These are phyloP conservation scores for Halocynthia aurantium DNA, from an alignment of 23 tunicate species.

Conservation along the genomic window DNA sequence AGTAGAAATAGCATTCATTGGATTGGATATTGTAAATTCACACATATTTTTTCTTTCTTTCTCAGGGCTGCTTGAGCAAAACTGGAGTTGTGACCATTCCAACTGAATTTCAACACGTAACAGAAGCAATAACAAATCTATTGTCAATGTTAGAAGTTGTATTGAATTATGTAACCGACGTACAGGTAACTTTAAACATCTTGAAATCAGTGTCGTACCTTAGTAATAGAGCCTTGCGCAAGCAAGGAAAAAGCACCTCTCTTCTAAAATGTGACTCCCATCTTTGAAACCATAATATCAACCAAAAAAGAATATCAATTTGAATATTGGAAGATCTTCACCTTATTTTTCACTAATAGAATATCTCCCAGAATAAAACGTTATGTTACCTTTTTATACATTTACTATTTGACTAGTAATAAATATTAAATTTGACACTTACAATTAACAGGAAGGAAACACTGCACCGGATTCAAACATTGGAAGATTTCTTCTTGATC, in stretches of 20 bases:
- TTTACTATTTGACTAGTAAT: background rate
- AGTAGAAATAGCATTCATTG: background rate
- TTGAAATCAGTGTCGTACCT: too few species aligned
- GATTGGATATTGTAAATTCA: background rate
- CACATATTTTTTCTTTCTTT: background rate
- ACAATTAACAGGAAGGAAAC: constrained; percentile 34
- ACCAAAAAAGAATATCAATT: too few species aligned
- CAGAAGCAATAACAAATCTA: constrained; percentile 46
- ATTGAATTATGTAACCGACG: constrained; percentile 48
- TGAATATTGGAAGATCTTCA: background rate
- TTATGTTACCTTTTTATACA: background rate
- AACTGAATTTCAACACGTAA: constrained; percentile 69
- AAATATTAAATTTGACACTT: background rate
- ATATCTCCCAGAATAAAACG: too few species aligned
- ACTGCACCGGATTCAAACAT: constrained; percentile 56
- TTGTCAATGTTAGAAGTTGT: constrained; percentile 49
- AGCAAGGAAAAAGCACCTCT: too few species aligned
- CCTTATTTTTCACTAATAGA: background rate
- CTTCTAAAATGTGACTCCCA: too few species aligned
- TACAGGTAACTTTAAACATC: constrained; percentile 28
- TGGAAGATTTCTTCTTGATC: constrained; percentile 73
- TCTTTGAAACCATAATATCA: too few species aligned
- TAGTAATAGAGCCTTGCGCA: too few species aligned
- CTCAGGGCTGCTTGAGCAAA: constrained; percentile 19
- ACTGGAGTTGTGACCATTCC: constrained; percentile 51